Evolutionary conservation across 2,113 vertebrate species (phyloP).

Genomic region (Myodes glareolus): DNA sequence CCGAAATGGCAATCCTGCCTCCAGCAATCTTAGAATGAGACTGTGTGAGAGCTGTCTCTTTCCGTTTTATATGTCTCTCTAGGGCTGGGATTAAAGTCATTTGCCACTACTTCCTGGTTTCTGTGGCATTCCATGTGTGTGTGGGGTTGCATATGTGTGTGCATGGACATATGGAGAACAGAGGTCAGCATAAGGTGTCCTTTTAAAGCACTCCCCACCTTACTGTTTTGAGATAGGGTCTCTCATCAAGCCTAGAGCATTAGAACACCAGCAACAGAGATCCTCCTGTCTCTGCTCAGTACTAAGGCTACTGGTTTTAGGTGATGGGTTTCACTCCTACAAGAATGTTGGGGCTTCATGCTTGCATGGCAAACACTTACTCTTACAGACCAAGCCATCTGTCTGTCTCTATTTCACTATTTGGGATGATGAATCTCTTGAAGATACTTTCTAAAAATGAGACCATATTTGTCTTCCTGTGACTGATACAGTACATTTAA

Average conservation of each 20-base stretch:
- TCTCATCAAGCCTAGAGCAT: neutral
- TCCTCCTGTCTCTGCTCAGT: neutral
- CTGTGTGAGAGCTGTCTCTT: too few species aligned
- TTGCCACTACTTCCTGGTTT: too few species aligned
- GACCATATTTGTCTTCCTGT: neutral
- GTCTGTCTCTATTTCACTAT: too few species aligned
- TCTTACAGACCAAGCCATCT: too few species aligned
- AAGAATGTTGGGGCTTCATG: too few species aligned
- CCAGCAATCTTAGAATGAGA: too few species aligned
- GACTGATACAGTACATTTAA: neutral
- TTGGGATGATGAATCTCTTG: neutral
- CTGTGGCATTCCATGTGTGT: neutral
- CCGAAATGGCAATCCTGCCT: too few species aligned
- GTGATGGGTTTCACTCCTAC: too few species aligned
- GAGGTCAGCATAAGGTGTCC: neutral
- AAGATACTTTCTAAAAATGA: neutral
- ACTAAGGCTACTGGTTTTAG: neutral
- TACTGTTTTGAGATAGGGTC: neutral
- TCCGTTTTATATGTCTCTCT: too few species aligned
- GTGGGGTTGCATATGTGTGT: neutral
- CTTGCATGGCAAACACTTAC: neutral
- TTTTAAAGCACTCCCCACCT: neutral
- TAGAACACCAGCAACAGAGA: neutral
- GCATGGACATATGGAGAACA: neutral
- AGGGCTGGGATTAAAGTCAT: too few species aligned